Evolutionary conservation across 2,888 invertebrate genomes (phyloP).

Genomic region (Nemapogon koenigi): DNA sequence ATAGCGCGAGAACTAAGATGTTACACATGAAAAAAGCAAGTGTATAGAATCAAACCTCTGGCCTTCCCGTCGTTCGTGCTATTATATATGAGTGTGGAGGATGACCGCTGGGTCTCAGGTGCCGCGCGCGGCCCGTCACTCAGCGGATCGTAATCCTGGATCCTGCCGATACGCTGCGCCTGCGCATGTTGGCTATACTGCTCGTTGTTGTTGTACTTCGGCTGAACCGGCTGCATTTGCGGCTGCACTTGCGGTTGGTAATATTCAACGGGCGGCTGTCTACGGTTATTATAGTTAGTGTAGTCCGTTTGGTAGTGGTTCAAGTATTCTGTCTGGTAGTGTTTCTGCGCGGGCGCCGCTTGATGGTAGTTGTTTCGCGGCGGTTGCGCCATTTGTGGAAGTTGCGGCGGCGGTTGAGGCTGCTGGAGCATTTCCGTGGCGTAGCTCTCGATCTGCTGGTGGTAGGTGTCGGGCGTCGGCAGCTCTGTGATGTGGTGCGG

Average conservation of each 20-base stretch:
- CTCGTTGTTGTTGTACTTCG: constrained; percentile 22
- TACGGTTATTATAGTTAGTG: constrained; percentile 7
- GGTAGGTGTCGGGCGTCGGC: constrained; percentile 45
- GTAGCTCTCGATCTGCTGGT: constrained; percentile 57
- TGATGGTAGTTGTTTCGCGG: constrained; percentile 51
- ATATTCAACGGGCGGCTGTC: no score
- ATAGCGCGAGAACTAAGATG: no score
- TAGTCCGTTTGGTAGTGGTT: constrained; percentile 17
- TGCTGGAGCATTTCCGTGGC: constrained; percentile 52
- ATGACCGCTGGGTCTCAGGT: constrained; percentile 78
- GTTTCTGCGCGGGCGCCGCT: constrained; percentile 11
- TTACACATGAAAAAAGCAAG: no score
- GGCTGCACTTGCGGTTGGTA: constrained; percentile 23
- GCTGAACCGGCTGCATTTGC: constrained; percentile 17
- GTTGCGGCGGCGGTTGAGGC: neutral
- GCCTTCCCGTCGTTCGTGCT: constrained; percentile 41
- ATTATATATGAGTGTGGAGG: constrained; percentile 86
- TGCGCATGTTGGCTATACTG: constrained; percentile 26
- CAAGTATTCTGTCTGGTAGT: constrained; percentile 14
- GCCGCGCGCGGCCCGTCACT: constrained; percentile 73
- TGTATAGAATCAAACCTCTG: constrained; percentile 9
- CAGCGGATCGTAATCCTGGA: constrained; percentile 82
- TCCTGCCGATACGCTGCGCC: constrained; percentile 71
- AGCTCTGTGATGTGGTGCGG: neutral
- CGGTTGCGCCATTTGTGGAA: constrained; percentile 34